Percentiles rank a stretch among this genome's conserved stretches.
These are phyloP conservation scores for Rhynchotus rufescens DNA, from an alignment of 2,797 vertebrate genomes.

Conservation along the genomic window DNA sequence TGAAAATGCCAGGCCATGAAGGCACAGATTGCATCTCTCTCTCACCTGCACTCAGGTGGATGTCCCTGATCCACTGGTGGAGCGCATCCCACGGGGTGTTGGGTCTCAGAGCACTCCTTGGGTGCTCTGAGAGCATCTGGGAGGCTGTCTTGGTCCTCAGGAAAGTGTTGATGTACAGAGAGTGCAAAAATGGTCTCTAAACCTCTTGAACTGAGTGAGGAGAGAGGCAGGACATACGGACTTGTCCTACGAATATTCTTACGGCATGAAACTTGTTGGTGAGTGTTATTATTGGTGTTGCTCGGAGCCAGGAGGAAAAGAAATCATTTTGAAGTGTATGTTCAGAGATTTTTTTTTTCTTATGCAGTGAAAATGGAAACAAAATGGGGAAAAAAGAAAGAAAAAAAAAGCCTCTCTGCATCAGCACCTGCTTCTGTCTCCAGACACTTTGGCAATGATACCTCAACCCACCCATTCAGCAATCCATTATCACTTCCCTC, in stretches of 20 bases:
- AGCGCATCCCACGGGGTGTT: accelerated
- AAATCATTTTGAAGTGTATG: constrained; percentile 86
- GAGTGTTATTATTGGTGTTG: constrained; percentile 67
- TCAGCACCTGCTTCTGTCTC: constrained; percentile 91
- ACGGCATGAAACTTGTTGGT: not conserved
- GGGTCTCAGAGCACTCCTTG: not conserved
- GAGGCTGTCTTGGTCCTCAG: not conserved
- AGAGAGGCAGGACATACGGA: not conserved
- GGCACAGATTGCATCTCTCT: not conserved
- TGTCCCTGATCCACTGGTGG: not conserved
- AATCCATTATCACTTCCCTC: constrained; percentile 92
- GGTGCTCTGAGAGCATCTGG: not conserved
- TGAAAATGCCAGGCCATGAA: not conserved
- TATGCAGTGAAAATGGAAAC: constrained; percentile 85
- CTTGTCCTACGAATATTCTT: constrained; percentile 28
- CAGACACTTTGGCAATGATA: constrained; percentile 91
- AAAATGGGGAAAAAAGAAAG: constrained; percentile 61
- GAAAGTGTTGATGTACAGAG: not conserved
- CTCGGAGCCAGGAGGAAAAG: constrained; percentile 81
- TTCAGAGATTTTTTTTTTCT: constrained; percentile 83
- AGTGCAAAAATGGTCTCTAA: not conserved
- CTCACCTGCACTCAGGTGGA: accelerated
- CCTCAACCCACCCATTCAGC: constrained; percentile 93
- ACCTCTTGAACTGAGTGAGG: not conserved
- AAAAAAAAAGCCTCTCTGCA: constrained; percentile 81